A percentile compares a stretch with the other conserved stretches of the same genome.
These are phyloP conservation scores for Myzus persicae DNA, from an alignment of 1,140 invertebrate genomes.

Conservation along the genomic window DNA sequence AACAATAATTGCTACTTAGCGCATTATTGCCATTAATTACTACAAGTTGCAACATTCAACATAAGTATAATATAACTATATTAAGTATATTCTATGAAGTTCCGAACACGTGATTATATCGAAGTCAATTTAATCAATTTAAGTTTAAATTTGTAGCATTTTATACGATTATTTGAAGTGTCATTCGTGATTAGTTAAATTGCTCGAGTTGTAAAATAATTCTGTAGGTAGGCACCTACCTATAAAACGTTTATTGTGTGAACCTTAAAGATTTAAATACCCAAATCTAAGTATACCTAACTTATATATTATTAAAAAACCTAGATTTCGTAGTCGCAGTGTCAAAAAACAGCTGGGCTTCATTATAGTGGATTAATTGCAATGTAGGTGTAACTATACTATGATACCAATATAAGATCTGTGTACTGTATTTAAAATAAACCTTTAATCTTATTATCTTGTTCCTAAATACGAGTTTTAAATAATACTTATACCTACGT, in stretches of 20 bases:
- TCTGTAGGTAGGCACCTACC: background rate
- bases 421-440: background rate
- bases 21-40: background rate
- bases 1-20: background rate
- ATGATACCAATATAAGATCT: background rate
- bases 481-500: no score
- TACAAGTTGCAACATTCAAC: background rate
- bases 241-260: background rate
- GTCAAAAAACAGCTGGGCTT: background rate
- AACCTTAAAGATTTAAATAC: background rate
- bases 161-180: conserved; percentile 13
- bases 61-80: background rate
- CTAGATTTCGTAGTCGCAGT: background rate
- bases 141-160: background rate
- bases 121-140: background rate
- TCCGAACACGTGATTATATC: background rate
- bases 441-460: background rate
- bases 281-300: background rate
- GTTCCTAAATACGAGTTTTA: background rate
- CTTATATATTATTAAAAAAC: background rate
- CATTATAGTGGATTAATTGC: background rate
- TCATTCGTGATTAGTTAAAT: background rate
- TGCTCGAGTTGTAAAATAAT: background rate
- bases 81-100: background rate
- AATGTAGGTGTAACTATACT: background rate